Percentiles rank a stretch among this genome's conserved stretches.
phyloP scores from a whole-genome alignment of 1,140 invertebrate species.

The Brachionus manjavacas region DNA sequence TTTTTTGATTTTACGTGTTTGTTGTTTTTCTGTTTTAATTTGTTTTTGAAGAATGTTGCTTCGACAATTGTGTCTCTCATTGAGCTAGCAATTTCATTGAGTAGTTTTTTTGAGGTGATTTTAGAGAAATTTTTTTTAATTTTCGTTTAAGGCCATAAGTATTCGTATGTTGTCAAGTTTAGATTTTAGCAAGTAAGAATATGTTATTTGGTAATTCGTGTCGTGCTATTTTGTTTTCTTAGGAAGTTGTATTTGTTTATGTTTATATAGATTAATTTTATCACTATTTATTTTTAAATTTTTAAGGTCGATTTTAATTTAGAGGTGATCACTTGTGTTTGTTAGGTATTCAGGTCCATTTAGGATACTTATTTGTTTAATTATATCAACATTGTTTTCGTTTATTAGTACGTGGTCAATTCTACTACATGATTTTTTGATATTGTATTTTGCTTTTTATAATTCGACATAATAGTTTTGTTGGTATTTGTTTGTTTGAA shows the following conservation, averaged over 20 bases:
- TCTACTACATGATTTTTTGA: background rate
- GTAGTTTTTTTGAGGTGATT: background rate
- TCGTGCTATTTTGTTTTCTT: background rate
- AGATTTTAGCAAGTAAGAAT: background rate
- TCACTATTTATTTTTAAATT: background rate
- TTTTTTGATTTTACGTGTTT: background rate
- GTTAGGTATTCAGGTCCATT: background rate
- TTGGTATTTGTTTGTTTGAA: background rate
- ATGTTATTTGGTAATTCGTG: background rate
- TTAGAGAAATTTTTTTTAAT: background rate
- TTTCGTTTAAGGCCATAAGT: background rate
- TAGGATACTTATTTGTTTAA: background rate
- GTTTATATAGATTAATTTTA: background rate
- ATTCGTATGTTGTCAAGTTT: background rate
- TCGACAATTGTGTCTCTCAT: background rate
- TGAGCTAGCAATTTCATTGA: background rate
- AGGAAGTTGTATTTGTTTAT: background rate
- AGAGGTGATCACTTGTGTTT: background rate
- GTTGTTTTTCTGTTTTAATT: background rate
- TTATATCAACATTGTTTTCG: background rate
- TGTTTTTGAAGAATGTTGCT: background rate
- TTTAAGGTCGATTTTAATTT: background rate
- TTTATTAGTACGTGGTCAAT: slow-evolving; percentile 2
- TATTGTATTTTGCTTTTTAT: background rate
- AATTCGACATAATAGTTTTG: background rate